Evolutionary conservation across 2,113 vertebrate species (phyloP), one percentile per base, ranked within the genome.

Genomic region (Lepidothrix coronata): DNA sequence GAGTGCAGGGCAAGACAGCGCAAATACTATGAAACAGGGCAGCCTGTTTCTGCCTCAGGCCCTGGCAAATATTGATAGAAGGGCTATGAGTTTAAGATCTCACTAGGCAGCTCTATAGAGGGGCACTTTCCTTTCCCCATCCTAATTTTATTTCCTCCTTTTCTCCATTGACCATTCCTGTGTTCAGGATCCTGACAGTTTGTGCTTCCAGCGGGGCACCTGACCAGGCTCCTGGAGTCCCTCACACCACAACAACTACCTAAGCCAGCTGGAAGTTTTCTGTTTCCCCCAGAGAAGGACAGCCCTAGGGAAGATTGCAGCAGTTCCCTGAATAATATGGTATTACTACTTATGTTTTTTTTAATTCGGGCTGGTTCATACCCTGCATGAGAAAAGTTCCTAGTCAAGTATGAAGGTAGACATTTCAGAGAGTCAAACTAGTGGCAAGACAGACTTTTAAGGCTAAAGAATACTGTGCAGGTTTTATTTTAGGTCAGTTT

Each of bases 401-500:
- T 28, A n/a, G 43, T 41, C 33, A 88, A 70, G 51, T 83, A 90
- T 73, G 71, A 93, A 73, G 44, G 44, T 9, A 9, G 43, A 44
- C 4, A 25, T 88, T 94, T 89, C 43, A 33, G 51, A 58, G 31
- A 33, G 33, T 62, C 70, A 88, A 70, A 58, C 63, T 54, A 25
- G 12, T 76, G 71, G 23, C 88, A 91, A 90, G 52, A 75, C 5
- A 90, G 59, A 22, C 52, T 93, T 90, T 93, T 88, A 88, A 81
- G 43, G 68, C 39, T 63, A 78, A 96, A 86, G 59, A 81, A 95
- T 71, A 92, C 33, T 59, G 30, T 67, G 43, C 39, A 75, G 59
- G 82, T 85, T 95, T 91, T 92, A 78, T 89, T 96, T 91, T 65
- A 72, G 94, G 83, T 65, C 0, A 3, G 43, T 92, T 93, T 92